Base-by-base conservation (phyloP, 2,113 vertebrate species). In the Tragulus kanchil region DNA sequence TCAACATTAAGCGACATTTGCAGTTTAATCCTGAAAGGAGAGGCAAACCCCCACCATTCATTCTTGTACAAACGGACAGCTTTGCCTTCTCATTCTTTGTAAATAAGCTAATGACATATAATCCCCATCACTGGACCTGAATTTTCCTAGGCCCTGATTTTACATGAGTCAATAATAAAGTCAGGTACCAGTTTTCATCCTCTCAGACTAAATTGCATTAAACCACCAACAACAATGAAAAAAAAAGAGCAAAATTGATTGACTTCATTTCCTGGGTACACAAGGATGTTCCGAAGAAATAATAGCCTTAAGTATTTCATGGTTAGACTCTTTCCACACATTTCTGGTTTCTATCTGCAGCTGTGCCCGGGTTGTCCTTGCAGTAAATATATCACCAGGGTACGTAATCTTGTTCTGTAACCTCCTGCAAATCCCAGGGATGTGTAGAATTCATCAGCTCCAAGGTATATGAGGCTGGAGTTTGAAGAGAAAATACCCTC, bases 341-440 rank as follows among this genome's bases (percentile, higher is more conserved):
- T 78, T 64, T 96, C 92, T 93, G 61, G 21, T 92, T 97, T 96
- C 90, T 64, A 73, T 87, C 89, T 54, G 82, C 93, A 42, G 45
- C 79, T 90, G 97, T 52, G 69, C 59, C 93, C 84, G 48, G 84
- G 45, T 25, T 92, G 90, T 87, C 78, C 94, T 97, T 96, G 93
- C 64, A 93, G 77, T 93, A 97, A 98, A 94, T 89, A 97, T 81
- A 67, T 85, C 98, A 96, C 64, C 93, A 84, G 85, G 56, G 90
- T 36, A n/a, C 0, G 0, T 96, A 94, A 97, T 98, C 95, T 97
- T 96, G 87, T 93, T 86, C 86, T 84, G 90, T 85, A 93, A 93
- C 90, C 61, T 92, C 73, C 93, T 62, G 75, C 77, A 96, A 96
- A 97, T 98, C 95, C 95, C 96, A 64, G 23, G 15, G 90, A 86